Base-by-base conservation (phyloP, 2,113 vertebrate species). In the Larimichthys crocea region DNA sequence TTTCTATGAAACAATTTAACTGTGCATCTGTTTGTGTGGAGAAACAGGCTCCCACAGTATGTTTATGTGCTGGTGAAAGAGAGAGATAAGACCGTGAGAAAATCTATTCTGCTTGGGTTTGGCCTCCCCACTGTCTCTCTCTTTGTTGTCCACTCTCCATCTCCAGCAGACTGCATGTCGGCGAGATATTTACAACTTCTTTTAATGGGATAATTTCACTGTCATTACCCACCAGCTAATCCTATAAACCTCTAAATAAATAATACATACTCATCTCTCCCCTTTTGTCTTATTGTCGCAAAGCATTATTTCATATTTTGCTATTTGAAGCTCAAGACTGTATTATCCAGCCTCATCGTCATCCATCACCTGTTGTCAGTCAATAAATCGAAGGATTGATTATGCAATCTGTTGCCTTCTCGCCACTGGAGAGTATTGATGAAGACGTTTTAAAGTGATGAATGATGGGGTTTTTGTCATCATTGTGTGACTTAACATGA, bases 351-450 rank as follows among this genome's bases (percentile, higher is more conserved):
- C 20, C 26, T 17, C 62, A 3, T 42, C 15, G 29, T 67, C 81
- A 84, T 92, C 81, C 52, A 85, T 92, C 83, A 83, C 48, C n/a
- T 6, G 52, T 1, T 77, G 71, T 84, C 76, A 83, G 65, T 88
- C 81, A 68, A 11, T 82, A 60, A 81, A 85, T 83, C 10, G 7
- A 84, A 75, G 63, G 64, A 81, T 72, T 66, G 84, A 92, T 83
- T 60, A 29, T 35, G 19, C 57, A 79, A 60, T 78, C 35, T 79
- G 64, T 76, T 59, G 66, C 73, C 74, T 71, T 61, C 71, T 76
- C 31, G 71, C 60, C 11, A 17, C 22, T 35, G 35, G 72, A 65
- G 29, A 40, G 59, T 80, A 89, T 88, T 85, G 83, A 91, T 85
- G 62, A 74, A 79, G 66, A 69, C n/a, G 14, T 89, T 77, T 69